Evolutionary conservation across 2,113 vertebrate species (phyloP), one percentile per base, ranked within the genome.

Genomic region (Elephas maximus): DNA sequence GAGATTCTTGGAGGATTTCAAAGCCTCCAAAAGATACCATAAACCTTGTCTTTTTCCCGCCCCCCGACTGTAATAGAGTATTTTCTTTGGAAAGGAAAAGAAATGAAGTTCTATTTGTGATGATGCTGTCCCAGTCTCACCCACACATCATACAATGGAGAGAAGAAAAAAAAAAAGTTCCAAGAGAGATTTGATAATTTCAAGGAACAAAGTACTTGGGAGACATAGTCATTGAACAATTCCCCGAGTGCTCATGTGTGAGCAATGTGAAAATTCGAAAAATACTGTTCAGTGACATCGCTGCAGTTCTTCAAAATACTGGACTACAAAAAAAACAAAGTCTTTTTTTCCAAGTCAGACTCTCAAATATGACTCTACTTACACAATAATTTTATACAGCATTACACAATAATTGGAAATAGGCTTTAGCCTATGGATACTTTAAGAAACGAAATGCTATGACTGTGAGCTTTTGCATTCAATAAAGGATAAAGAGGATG

Each of bases 201-300:
- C 86, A 96, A 93, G 76, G 65, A 97, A 93, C 45, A 91, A 94
- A 96, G 65, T 88, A 21, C 53, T 91, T 28, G 94, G 45, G 48
- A 97, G 94, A 96, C 62, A 83, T 23, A 78, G 12, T 97, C 93
- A 96, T 79, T 96, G 91, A 97, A 87, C 95, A 97, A 97, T 96
- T 95, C 86, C 83, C 95, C n/a, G 90, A 93, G 97, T 81, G 62
- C 86, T 96, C 91, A 89, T 96, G 95, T 94, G 94, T 97, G 65
- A 97, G 79, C 91, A 96, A 94, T 82, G 90, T 30, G 30, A 96
- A 93, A 89, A 93, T 74, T 89, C 95, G 96, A 96, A 98, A 97
- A 97, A 95, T 97, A 96, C n/a, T 67, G 8, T 67, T 81, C 24
- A 44, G 82, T 96, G 91, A 93, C 91, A 94, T 96, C 95, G 91